Conservation (phyloP, 2,888 invertebrate species). For the Sceliomorpha sp. region DNA sequence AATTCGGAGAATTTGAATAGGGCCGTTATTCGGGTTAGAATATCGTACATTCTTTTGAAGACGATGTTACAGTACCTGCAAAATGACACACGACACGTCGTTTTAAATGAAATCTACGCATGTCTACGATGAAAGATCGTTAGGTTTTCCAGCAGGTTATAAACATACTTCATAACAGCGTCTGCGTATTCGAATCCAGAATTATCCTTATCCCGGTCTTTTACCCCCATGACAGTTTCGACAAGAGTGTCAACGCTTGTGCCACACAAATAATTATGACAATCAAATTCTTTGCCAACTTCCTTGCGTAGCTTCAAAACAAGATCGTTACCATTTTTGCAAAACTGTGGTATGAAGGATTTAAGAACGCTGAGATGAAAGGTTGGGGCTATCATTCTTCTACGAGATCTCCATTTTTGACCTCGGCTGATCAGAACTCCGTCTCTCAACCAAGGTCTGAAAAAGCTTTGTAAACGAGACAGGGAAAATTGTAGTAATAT, state of each 20-base stretch:
- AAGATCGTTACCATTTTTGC: conserved; percentile 80
- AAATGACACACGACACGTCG: too few species aligned
- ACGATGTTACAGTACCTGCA: conserved; percentile 82
- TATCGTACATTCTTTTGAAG: conserved; percentile 81
- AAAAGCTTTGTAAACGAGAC: conserved; percentile 63
- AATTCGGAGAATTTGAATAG: conserved; percentile 81
- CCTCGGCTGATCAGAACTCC: conserved; percentile 78
- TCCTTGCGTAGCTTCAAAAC: conserved; percentile 76
- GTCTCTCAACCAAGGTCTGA: conserved; percentile 78
- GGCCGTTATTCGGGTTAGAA: conserved; percentile 79
- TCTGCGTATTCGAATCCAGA: conserved; percentile 82
- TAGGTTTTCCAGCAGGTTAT: too few species aligned
- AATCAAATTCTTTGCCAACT: conserved; percentile 80
- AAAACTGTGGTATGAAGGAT: conserved; percentile 82
- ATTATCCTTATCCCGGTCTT: conserved; percentile 79
- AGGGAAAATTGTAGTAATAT: too few species aligned
- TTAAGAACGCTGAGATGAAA: conserved; percentile 82
- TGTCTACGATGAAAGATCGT: too few species aligned
- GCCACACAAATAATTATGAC: conserved; percentile 82
- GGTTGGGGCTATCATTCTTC: conserved; percentile 82
- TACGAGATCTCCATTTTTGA: conserved; percentile 81
- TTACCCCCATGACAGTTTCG: conserved; percentile 83
- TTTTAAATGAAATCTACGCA: too few species aligned
- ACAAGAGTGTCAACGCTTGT: conserved; percentile 82
- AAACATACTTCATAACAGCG: conserved; percentile 83